These are phyloP conservation scores for Philypnodon macrostomus DNA, from an alignment of 2,797 vertebrate species.

Conservation along the genomic window DNA sequence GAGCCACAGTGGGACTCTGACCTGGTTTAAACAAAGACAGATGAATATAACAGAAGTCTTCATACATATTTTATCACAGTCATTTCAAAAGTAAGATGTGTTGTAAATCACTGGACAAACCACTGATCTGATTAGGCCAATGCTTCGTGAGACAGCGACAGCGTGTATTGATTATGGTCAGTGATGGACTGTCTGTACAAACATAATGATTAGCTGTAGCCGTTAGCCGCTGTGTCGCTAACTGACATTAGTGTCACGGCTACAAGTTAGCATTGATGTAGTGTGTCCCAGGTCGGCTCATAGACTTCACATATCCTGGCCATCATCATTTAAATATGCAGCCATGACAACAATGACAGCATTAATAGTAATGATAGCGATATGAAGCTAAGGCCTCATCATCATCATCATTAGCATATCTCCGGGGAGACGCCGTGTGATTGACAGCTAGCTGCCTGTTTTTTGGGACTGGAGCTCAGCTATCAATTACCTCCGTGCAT, in stretches of 20 bases:
- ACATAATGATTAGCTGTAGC: slow-evolving; percentile 9
- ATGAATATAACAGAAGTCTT: background rate
- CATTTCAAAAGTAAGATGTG: background rate
- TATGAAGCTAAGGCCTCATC: slow-evolving; percentile 72
- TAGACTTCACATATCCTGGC: slow-evolving; percentile 42
- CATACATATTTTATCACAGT: background rate
- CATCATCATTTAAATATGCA: slow-evolving; percentile 66
- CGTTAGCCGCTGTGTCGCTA: slow-evolving; percentile 28
- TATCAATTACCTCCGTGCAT: slow-evolving; percentile 98
- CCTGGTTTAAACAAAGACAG: slow-evolving; percentile 12
- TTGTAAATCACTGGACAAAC: background rate
- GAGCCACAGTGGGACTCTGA: background rate
- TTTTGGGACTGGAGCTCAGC: slow-evolving; percentile 82
- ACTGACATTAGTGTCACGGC: slow-evolving; percentile 35
- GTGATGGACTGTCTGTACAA: slow-evolving; percentile 8
- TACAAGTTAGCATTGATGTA: slow-evolving; percentile 47
- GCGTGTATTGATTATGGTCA: slow-evolving; percentile 1
- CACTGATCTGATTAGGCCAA: background rate
- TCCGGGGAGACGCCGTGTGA: slow-evolving; percentile 73
- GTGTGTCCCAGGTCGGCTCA: slow-evolving; percentile 34
- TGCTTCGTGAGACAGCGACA: background rate
- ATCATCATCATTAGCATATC: slow-evolving; percentile 79
- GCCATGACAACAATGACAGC: slow-evolving; percentile 71
- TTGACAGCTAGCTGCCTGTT: slow-evolving; percentile 77
- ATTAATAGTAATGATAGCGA: slow-evolving; percentile 76